Evolutionary conservation across 1,140 invertebrate genomes (phyloP), one percentile per base, ranked within the genome.

Genomic region (Laupala kohalensis): DNA sequence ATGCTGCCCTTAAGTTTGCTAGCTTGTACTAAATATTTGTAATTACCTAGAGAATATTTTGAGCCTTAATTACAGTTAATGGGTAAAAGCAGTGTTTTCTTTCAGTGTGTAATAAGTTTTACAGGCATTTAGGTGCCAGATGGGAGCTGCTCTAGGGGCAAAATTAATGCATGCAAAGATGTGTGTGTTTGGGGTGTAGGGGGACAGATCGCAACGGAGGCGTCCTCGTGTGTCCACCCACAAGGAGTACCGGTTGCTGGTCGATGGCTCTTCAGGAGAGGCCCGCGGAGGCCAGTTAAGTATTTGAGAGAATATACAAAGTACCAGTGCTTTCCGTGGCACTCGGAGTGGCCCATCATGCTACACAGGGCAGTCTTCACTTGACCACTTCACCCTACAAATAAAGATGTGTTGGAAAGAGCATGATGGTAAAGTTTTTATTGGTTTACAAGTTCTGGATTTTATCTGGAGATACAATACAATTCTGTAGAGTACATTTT

Each of bases 201-300:
- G 67, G 26, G 67, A 27, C 29, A 29, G 27, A 63, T 25, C 26
- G 27, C 25, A 6, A 0, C 69, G 24, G 13, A 2, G 26, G 13
- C 53, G 63, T 26, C 53, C 53, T 19, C 69, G 25, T 64, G 5
- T 72, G 25, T 72, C 72, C 25, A 68, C 73, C 23, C 70, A 73
- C 69, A 75, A 74, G 71, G 75, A 75, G n/a, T 77, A 77, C 74
- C 73, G 75, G 28, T 75, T 76, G 3, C 76, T 77, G 30, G 73
- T 66, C n/a, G 76, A 77, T 27, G 64, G 67, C 71, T 25, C 72
- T 73, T 23, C 69, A 29, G 24, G 65, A 25, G 65, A n/a, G 63
- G 62, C 67, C 64, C 63, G 70, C 63, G 27, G 23, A 70, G 74
- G 74, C 73, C 72, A 75, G 74, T 73, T 75, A 75, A 75, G 74